Evolutionary conservation across 2,888 invertebrate species (phyloP).

Genomic region (Mycalesis mineus): DNA sequence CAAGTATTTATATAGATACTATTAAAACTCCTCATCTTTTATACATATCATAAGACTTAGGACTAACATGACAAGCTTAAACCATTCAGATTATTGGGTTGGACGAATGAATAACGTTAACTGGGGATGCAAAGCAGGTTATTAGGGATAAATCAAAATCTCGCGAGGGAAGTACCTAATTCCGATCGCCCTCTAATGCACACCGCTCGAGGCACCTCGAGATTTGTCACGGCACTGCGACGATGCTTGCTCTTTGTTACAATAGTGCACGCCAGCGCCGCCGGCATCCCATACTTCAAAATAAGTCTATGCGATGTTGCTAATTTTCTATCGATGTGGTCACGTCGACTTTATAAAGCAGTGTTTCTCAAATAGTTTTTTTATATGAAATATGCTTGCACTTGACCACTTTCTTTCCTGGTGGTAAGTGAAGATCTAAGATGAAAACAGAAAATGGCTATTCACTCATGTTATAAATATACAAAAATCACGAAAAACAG

Average conservation of each 20-base stretch:
- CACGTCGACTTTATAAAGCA: slow-evolving; percentile 67
- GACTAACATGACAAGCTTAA: not conserved
- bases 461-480: too few species aligned
- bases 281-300: slow-evolving; percentile 69
- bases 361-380: not conserved
- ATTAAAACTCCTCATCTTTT: too few species aligned
- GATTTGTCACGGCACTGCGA: slow-evolving; percentile 11
- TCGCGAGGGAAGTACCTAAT: slow-evolving; percentile 6
- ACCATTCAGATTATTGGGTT: not conserved
- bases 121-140: slow-evolving; percentile 8
- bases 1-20: too few species aligned
- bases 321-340: slow-evolving; percentile 77
- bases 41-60: slow-evolving; percentile 14
- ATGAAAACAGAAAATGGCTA: too few species aligned
- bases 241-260: slow-evolving; percentile 17
- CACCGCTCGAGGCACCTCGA: slow-evolving; percentile 4
- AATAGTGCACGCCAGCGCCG: slow-evolving; percentile 60
- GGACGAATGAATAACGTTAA: not conserved
- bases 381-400: too few species aligned
- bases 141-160: slow-evolving; percentile 23
- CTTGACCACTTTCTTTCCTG: too few species aligned
- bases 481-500: too few species aligned
- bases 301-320: slow-evolving; percentile 71
- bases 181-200: slow-evolving; percentile 11
- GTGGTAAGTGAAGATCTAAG: too few species aligned